phyloP scores from a whole-genome alignment of 2,113 vertebrate genomes.

The Platichthys flesus region DNA sequence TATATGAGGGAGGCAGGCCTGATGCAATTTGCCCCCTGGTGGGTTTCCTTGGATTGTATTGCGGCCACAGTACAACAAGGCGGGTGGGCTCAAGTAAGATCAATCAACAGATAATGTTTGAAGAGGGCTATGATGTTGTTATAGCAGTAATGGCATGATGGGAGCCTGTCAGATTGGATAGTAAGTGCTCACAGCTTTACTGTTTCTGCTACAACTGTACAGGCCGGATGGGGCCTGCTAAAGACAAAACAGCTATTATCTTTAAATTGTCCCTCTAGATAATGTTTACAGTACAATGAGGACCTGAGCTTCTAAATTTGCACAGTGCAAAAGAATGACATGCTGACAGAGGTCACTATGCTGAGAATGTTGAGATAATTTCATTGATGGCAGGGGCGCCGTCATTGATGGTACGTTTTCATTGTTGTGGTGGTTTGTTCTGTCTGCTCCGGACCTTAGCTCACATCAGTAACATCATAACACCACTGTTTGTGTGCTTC shows the following conservation, averaged over 20 bases:
- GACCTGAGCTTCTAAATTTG: background rate
- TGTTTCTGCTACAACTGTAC: no score
- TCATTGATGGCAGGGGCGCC: no score
- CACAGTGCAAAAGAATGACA: background rate
- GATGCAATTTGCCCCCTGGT: slow-evolving; percentile 2
- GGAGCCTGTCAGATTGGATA: background rate
- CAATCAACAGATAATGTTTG: slow-evolving; percentile 18
- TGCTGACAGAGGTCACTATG: no score
- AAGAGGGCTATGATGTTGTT: slow-evolving; percentile 11
- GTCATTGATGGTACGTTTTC: background rate
- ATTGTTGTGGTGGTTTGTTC: slow-evolving; percentile 1
- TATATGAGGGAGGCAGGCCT: background rate
- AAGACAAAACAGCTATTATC: background rate
- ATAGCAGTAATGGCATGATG: background rate
- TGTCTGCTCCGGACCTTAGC: background rate
- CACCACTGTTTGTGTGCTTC: background rate
- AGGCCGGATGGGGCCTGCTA: no score
- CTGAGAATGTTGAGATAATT: no score
- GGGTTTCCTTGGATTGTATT: slow-evolving; percentile 14
- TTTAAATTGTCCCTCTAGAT: background rate
- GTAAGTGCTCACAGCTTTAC: background rate
- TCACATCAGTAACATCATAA: background rate
- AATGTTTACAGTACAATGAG: background rate
- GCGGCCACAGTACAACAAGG: slow-evolving; percentile 2
- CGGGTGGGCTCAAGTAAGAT: slow-evolving; percentile 7